These are phyloP conservation scores for Himalopsyche anomala DNA, from an alignment of 2,888 invertebrate genomes.

Conservation along the genomic window DNA sequence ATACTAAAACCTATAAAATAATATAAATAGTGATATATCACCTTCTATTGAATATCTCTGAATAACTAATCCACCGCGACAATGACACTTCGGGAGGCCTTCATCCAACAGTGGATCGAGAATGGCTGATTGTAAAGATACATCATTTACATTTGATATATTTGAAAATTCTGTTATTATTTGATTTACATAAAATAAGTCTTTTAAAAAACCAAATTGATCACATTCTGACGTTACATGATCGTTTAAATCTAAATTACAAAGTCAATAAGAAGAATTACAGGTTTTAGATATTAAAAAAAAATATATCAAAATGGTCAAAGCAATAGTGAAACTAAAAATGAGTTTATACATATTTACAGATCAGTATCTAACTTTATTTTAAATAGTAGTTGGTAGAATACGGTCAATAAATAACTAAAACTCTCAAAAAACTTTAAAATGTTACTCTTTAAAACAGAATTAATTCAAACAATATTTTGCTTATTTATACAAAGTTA, in stretches of 20 bases:
- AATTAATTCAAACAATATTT: slow-evolving; percentile 16
- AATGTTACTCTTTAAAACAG: neutral
- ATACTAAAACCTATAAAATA: slow-evolving; percentile 63
- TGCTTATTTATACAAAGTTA: neutral
- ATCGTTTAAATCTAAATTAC: slow-evolving; percentile 14
- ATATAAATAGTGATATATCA: slow-evolving; percentile 53
- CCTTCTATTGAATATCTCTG: slow-evolving; percentile 41
- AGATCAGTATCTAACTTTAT: slow-evolving; percentile 39
- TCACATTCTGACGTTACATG: slow-evolving; percentile 39
- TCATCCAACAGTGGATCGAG: slow-evolving; percentile 6
- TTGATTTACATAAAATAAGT: slow-evolving; percentile 1
- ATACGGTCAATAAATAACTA: slow-evolving; percentile 19
- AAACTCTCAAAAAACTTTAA: slow-evolving; percentile 4
- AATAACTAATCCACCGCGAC: slow-evolving; percentile 27
- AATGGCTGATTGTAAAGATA: slow-evolving; percentile 28
- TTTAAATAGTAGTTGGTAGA: slow-evolving; percentile 39
- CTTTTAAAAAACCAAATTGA: slow-evolving; percentile 27
- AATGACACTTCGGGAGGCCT: neutral
- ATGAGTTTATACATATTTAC: slow-evolving; percentile 59
- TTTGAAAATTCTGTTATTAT: slow-evolving; percentile 36
- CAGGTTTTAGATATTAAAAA: slow-evolving; percentile 63
- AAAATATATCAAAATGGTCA: slow-evolving; percentile 56
- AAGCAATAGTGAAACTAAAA: slow-evolving; percentile 49
- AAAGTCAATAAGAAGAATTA: slow-evolving; percentile 45
- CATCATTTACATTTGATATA: slow-evolving; percentile 28